Percentiles rank a stretch among this genome's conserved stretches.
Evolutionary conservation across 2,113 vertebrate species (phyloP).

Genomic region (Anseranas semipalmata): DNA sequence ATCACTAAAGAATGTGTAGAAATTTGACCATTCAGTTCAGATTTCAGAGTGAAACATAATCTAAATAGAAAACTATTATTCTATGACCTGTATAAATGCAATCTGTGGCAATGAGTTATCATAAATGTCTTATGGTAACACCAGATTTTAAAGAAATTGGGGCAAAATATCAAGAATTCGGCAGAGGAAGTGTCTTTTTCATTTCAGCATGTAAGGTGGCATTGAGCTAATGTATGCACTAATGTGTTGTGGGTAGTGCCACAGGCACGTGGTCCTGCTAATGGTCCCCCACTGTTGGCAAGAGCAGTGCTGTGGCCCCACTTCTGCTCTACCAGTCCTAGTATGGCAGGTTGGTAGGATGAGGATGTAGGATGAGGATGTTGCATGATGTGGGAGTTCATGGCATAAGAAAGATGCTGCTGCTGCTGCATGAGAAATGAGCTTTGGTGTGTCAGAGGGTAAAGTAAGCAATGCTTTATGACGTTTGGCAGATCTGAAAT

Average conservation of each 20-base stretch:
- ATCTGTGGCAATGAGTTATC: background rate
- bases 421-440: background rate
- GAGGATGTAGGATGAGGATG: background rate
- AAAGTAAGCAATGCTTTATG: background rate
- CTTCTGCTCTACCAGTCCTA: background rate
- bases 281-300: background rate
- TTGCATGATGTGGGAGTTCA: background rate
- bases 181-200: background rate
- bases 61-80: background rate
- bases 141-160: background rate
- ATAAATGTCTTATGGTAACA: background rate
- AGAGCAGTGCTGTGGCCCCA: background rate
- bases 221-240: background rate
- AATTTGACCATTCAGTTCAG: background rate
- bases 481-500: background rate
- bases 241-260: rapidly evolving
- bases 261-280: background rate
- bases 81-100: background rate
- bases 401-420: background rate
- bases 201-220: background rate
- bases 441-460: background rate
- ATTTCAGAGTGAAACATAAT: background rate
- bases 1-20: background rate
- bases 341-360: background rate
- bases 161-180: background rate